A percentile compares a stretch with the other conserved stretches of the same genome.
These are phyloP conservation scores for Caenorhabditis panamensis DNA, from an alignment of 2,888 invertebrate genomes.

Conservation along the genomic window DNA sequence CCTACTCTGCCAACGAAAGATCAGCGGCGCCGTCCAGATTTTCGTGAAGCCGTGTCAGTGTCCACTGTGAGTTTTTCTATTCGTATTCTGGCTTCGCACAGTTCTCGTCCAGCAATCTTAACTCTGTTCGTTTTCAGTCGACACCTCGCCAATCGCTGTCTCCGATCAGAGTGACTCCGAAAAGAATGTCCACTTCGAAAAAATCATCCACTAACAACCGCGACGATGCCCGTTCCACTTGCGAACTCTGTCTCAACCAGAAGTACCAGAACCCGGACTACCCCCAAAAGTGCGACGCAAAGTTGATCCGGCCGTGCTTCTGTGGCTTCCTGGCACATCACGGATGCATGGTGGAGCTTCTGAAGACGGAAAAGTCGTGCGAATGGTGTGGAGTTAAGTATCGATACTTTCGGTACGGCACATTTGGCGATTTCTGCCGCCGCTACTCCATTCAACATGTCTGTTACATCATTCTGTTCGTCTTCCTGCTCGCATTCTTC, in stretches of 20 bases:
- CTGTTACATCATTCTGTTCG: conserved; percentile 23
- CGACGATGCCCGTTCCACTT: not conserved
- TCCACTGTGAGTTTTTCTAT: too few relatives aligned
- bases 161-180: conserved; percentile 11
- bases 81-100: conserved; percentile 57
- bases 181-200: conserved; percentile 8
- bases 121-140: conserved; percentile 37
- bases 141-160: conserved; percentile 27
- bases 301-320: conserved; percentile 46
- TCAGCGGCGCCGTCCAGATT: conserved; percentile 35
- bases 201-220: too few relatives aligned
- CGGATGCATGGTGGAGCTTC: conserved; percentile 40
- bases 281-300: conserved; percentile 30
- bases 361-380: conserved; percentile 31
- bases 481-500: conserved; percentile 22
- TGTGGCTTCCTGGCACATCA: conserved; percentile 48
- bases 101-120: too few relatives aligned
- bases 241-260: conserved; percentile 38
- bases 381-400: conserved; percentile 50
- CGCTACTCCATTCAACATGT: conserved; percentile 44
- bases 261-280: conserved; percentile 38
- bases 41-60: conserved; percentile 51
- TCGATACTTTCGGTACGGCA: conserved; percentile 40
- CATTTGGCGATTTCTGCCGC: conserved; percentile 36
- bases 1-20: conserved; percentile 37